Evolutionary conservation across 92 coral and sea anemone genomes (phyloP).

Genomic region (Diadumene lineata): DNA sequence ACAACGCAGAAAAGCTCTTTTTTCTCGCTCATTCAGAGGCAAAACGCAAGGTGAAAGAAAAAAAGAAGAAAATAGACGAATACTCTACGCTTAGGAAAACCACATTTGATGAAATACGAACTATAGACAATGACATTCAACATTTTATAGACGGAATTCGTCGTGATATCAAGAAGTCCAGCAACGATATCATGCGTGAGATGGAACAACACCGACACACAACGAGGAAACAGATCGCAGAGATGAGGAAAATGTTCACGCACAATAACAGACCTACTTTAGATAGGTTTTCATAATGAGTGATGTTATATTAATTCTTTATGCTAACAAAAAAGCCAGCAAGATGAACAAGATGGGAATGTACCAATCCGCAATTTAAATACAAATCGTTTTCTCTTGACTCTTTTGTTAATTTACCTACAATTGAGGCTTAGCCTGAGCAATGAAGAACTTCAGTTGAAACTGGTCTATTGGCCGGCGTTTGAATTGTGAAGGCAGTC

Average conservation of each 20-base stretch:
- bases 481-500: no score
- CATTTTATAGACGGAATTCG: constrained; percentile 15
- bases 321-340: no score
- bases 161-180: constrained; percentile 8
- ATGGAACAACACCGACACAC: constrained; percentile 19
- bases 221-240: constrained; percentile 32
- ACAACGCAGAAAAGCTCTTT: neutral
- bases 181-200: constrained; percentile 9
- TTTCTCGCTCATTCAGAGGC: neutral
- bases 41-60: neutral
- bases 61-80: neutral
- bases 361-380: no score
- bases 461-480: no score
- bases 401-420: no score
- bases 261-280: neutral
- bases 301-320: no score
- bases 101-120: constrained; percentile 19
- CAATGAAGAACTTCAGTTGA: no score
- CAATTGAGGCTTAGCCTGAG: no score
- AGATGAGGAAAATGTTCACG: constrained; percentile 28
- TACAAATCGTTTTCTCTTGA: no score
- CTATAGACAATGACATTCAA: constrained; percentile 31
- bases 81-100: constrained; percentile 15
- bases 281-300: neutral
- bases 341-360: no score